phyloP scores from a whole-genome alignment of 2,888 invertebrate species.

The Dinocampus coccinellae region DNA sequence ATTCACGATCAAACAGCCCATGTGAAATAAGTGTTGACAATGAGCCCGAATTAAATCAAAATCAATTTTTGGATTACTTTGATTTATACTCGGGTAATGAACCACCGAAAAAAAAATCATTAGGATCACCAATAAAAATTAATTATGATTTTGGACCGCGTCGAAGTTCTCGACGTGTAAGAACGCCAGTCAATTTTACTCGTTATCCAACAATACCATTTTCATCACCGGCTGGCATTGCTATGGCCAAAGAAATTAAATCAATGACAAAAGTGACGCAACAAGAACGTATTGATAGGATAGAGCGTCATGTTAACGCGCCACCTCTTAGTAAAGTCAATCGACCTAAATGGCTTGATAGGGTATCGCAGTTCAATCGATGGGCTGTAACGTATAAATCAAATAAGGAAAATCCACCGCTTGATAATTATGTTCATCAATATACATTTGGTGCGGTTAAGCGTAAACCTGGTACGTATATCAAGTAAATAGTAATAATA shows the following conservation, averaged over 20 bases:
- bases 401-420: constrained; percentile 55
- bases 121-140: constrained; percentile 6
- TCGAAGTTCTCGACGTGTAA: constrained; percentile 67
- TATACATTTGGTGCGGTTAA: constrained; percentile 59
- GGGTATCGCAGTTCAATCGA: constrained; percentile 53
- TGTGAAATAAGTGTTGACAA: constrained; percentile 42
- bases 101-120: constrained; percentile 27
- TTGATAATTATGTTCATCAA: constrained; percentile 55
- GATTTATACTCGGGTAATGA: constrained; percentile 59
- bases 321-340: constrained; percentile 61
- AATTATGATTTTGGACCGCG: constrained; percentile 40
- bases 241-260: constrained; percentile 71
- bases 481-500: neutral
- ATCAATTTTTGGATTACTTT: constrained; percentile 71
- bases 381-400: constrained; percentile 63
- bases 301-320: constrained; percentile 71
- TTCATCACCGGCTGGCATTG: constrained; percentile 72
- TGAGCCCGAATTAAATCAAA: constrained; percentile 57
- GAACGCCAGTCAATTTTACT: constrained; percentile 68
- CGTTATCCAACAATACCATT: constrained; percentile 71
- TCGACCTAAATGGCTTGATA: constrained; percentile 63
- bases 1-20: constrained; percentile 68
- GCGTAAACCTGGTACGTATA: constrained; percentile 60
- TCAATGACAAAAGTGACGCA: constrained; percentile 69
- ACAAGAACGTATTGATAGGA: constrained; percentile 71